Conservation (phyloP, 2,888 invertebrate species). For the Allacma fusca region DNA sequence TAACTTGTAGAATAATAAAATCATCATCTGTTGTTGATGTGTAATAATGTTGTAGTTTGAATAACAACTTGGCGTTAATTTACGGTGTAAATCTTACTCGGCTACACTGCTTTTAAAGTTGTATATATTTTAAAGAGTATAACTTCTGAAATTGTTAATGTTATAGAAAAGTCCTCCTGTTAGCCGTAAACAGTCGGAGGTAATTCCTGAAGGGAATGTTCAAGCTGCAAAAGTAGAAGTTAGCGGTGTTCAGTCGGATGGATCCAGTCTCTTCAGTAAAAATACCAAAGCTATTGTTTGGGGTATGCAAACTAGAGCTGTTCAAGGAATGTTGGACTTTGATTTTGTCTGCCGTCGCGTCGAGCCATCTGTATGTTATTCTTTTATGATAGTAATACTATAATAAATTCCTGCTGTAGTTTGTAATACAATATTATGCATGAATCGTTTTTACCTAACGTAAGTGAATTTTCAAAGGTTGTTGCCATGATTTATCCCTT, state of each 20-base stretch:
- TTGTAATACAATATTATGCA: too few relatives aligned
- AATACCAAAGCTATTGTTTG: conserved; percentile 93
- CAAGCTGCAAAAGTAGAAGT: conserved; percentile 62
- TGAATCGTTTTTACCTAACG: too few relatives aligned
- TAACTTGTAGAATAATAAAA: too few relatives aligned
- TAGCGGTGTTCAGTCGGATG: conserved; percentile 61
- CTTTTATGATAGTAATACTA: too few relatives aligned
- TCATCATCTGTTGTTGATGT: too few relatives aligned
- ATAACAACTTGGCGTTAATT: too few relatives aligned
- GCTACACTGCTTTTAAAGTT: too few relatives aligned
- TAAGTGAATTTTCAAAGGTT: conserved; percentile 64
- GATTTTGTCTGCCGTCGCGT: conserved; percentile 90
- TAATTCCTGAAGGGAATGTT: conserved; percentile 45
- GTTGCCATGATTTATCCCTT: conserved; percentile 98
- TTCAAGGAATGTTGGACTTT: conserved; percentile 93
- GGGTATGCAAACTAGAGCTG: conserved; percentile 98
- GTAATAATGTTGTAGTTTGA: too few relatives aligned
- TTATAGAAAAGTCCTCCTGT: conserved; percentile 58
- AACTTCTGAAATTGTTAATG: conserved; percentile 15
- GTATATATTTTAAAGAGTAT: too few relatives aligned
- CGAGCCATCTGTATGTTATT: conserved; percentile 75
- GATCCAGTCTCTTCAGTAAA: conserved; percentile 73
- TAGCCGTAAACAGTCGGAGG: conserved; percentile 56
- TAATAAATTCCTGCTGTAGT: too few relatives aligned
- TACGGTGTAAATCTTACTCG: too few relatives aligned